Conservation (phyloP, 2,888 invertebrate genomes). For the Acleris emargana region DNA sequence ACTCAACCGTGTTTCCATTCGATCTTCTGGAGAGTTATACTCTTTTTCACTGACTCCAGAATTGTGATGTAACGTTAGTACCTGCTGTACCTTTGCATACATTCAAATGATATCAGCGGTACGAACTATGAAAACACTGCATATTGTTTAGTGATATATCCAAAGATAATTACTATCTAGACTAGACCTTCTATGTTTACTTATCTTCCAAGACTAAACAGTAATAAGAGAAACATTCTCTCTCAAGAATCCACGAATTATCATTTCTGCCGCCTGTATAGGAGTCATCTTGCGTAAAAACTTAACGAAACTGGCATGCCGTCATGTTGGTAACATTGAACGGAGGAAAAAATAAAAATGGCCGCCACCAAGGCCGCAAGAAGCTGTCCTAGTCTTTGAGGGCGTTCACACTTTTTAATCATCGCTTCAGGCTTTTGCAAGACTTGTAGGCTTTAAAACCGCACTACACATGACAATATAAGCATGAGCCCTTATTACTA, state of each 20-base stretch:
- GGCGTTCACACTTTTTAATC: constrained; percentile 77
- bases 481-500: not conserved
- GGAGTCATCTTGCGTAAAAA: constrained; percentile 48
- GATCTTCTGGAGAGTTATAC: too few relatives aligned
- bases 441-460: constrained; percentile 56
- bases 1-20: too few relatives aligned
- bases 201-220: constrained; percentile 23
- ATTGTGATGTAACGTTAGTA: not conserved
- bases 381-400: constrained; percentile 82
- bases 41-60: too few relatives aligned
- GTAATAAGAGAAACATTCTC: constrained; percentile 23
- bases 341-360: constrained; percentile 78
- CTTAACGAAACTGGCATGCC: constrained; percentile 65
- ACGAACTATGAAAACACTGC: constrained; percentile 13
- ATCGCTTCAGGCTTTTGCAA: constrained; percentile 60
- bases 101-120: constrained; percentile 4
- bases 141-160: constrained; percentile 23
- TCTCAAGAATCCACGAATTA: constrained; percentile 39
- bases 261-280: constrained; percentile 44
- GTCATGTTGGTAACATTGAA: constrained; percentile 79
- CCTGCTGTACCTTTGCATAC: not conserved
- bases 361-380: constrained; percentile 78
- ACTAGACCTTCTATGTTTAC: constrained; percentile 19
- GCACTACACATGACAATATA: constrained; percentile 30
- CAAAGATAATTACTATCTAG: constrained; percentile 30